Evolutionary conservation across 2,113 vertebrate species (phyloP).

Genomic region (Sarotherodon lohbergeri): DNA sequence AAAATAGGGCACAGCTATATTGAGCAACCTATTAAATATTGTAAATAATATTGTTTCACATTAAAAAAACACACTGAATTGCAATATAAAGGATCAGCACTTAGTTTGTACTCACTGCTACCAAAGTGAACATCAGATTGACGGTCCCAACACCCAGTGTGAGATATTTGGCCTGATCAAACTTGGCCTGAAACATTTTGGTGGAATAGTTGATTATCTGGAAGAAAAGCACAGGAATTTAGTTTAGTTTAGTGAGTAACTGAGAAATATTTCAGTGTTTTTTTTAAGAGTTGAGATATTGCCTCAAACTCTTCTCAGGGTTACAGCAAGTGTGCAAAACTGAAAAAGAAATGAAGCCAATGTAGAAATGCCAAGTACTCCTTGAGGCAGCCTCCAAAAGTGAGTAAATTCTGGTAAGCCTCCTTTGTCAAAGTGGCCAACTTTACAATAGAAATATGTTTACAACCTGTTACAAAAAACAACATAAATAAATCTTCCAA

Average conservation of each 20-base stretch:
- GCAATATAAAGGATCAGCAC: neutral
- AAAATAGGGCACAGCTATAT: neutral
- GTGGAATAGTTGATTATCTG: constrained; percentile 75
- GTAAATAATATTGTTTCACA: neutral
- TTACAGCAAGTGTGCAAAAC: neutral
- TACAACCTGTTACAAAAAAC: too few relatives aligned
- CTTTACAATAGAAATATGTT: too few relatives aligned
- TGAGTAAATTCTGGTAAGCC: neutral
- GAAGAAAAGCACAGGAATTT: neutral
- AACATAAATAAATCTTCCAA: neutral
- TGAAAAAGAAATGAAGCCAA: neutral
- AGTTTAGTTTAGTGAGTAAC: neutral
- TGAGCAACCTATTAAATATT: neutral
- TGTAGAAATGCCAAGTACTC: neutral
- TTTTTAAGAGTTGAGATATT: neutral
- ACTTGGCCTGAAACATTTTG: constrained; percentile 60
- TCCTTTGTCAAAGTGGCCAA: neutral
- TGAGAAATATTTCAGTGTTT: neutral
- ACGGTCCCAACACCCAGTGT: constrained; percentile 60
- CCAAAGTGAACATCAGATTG: constrained; percentile 68
- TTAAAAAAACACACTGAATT: neutral
- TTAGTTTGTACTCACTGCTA: constrained; percentile 54
- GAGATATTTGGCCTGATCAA: constrained; percentile 63
- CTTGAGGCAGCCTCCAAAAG: neutral
- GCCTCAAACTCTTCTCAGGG: neutral